Evolutionary conservation across 2,113 vertebrate species (phyloP).

Genomic region (Zonotrichia leucophrys): DNA sequence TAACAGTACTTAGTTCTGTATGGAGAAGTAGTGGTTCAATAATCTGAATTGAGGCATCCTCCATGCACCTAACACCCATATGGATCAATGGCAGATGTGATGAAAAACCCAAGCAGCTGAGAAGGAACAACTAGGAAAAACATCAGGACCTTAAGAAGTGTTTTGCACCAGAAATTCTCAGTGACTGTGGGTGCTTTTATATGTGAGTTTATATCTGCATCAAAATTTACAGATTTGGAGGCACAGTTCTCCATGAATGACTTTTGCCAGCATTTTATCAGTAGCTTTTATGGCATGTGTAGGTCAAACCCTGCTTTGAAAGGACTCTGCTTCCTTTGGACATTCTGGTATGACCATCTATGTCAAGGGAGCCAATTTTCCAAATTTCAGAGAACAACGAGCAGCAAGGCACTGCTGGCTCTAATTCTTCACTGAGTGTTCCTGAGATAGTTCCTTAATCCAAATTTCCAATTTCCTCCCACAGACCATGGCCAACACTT

Average conservation of each 20-base stretch:
- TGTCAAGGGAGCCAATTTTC: not conserved
- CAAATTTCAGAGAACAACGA: not conserved
- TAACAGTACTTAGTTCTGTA: not conserved
- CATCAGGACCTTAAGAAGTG: not conserved
- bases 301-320: not conserved
- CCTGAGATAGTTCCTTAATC: not conserved
- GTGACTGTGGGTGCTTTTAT: not conserved
- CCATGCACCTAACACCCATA: not conserved
- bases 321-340: not conserved
- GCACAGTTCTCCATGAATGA: not conserved
- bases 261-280: not conserved
- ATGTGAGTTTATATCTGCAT: not conserved
- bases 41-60: not conserved
- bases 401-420: not conserved
- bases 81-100: not conserved
- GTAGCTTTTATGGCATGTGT: not conserved
- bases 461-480: not conserved
- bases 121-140: not conserved
- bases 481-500: not conserved
- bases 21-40: not conserved
- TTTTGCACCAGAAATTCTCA: not conserved
- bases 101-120: not conserved
- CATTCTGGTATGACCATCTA: not conserved
- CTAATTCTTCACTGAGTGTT: not conserved
- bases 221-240: not conserved